Evolutionary conservation across 1,140 invertebrate species (phyloP), one percentile per base, ranked within the genome.

Genomic region (Ooceraea biroi): DNA sequence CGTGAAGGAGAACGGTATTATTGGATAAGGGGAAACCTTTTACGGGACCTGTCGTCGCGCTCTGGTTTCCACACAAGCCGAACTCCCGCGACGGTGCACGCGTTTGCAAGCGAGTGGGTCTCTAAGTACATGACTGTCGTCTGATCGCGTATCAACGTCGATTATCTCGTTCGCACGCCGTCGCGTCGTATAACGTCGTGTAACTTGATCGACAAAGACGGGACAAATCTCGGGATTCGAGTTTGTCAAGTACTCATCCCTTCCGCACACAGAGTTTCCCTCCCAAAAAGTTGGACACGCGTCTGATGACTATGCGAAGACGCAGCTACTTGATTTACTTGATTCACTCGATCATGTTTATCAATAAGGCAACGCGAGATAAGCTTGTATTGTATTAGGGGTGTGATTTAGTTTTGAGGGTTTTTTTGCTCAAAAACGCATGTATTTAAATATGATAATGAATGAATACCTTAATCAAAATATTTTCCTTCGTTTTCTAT

Each of bases 1-100:
- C 71, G 41, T 82, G 58, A 30, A 60, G 58, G 50, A 80, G 58
- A 52, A 44, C 55, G 41, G 19, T 71, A 68, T 90, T 86, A 90
- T 86, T 87, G 82, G 84, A 90, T 86, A 36, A 78, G 69, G 77
- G 82, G 77, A 77, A 87, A 86, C 84, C 86, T 86, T 84, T 89
- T 88, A 85, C 72, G 82, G 50, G 30, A 73, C 48, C 44, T 84
- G 85, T 87, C 80, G 83, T 83, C 58, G 84, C 50, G 69, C 36
- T 66, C 63, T 44, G 46, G 57, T 25, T 76, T 69, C 61, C 78
- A 60, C 65, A 50, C 19, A 25, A 68, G 25, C 0, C 30, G 22
- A 69, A 30, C n/a, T 44, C 30, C 27, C 44, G 36, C 44, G 52
- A 44, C 17, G 27, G 27, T 25, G 19, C 12, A 17, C 41, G 50